Conservation (phyloP, 2,797 vertebrate species). For the Salarias fasciatus region DNA sequence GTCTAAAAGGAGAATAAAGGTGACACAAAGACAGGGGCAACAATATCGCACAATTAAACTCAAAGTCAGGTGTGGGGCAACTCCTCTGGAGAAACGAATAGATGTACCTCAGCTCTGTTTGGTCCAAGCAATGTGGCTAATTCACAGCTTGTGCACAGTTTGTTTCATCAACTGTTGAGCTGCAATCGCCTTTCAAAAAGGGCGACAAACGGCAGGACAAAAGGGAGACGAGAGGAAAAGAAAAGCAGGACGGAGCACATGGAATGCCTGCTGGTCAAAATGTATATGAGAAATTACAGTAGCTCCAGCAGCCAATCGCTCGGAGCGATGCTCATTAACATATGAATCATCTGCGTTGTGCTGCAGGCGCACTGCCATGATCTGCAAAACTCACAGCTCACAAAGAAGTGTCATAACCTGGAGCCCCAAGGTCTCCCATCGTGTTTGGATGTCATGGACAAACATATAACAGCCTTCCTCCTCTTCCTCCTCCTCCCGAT, state of each 20-base stretch:
- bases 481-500: neutral
- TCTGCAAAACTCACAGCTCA: slow-evolving; percentile 55
- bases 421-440: slow-evolving; percentile 44
- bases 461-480: slow-evolving; percentile 33
- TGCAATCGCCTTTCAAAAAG: slow-evolving; percentile 21
- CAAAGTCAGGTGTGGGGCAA: slow-evolving; percentile 19
- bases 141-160: slow-evolving; percentile 6
- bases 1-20: slow-evolving; percentile 27
- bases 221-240: neutral
- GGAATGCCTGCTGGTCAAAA: slow-evolving; percentile 55
- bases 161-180: slow-evolving; percentile 35
- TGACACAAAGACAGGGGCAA: slow-evolving; percentile 50
- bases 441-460: slow-evolving; percentile 55
- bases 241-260: slow-evolving; percentile 18
- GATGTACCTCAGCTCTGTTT: slow-evolving; percentile 17
- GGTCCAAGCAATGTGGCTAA: slow-evolving; percentile 20
- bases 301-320: slow-evolving; percentile 48
- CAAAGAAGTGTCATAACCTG: slow-evolving; percentile 62
- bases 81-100: neutral
- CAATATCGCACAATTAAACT: slow-evolving; percentile 56
- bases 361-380: slow-evolving; percentile 58
- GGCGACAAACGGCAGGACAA: slow-evolving; percentile 11
- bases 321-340: slow-evolving; percentile 67
- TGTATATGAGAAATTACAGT: slow-evolving; percentile 45
- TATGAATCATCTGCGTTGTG: slow-evolving; percentile 76